These are phyloP conservation scores for Syritta pipiens DNA, from an alignment of 2,888 invertebrate species.

Conservation along the genomic window DNA sequence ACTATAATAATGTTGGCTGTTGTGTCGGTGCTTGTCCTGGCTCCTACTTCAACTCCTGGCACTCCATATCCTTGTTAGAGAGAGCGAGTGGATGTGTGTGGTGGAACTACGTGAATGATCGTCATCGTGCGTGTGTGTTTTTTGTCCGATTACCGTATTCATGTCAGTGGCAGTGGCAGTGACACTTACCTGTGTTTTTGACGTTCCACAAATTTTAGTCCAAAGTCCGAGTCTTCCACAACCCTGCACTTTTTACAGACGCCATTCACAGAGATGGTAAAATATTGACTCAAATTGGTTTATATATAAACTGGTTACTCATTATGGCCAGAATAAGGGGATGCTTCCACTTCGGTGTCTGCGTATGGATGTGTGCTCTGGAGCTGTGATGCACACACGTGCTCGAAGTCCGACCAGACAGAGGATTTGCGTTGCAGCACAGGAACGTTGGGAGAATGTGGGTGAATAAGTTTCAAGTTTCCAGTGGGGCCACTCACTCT, in stretches of 20 bases:
- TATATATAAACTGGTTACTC: slow-evolving; percentile 43
- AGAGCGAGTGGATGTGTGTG: too few relatives aligned
- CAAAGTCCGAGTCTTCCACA: neutral
- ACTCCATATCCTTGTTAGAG: slow-evolving; percentile 11
- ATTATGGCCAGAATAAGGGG: slow-evolving; percentile 18
- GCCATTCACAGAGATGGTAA: slow-evolving; percentile 27
- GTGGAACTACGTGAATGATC: slow-evolving; percentile 18
- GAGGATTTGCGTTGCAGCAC: slow-evolving; percentile 19
- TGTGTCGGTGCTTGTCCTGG: slow-evolving; percentile 2
- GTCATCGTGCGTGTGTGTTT: neutral
- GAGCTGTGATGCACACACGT: slow-evolving; percentile 12
- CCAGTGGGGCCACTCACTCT: too few relatives aligned
- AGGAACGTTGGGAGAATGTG: slow-evolving; percentile 18
- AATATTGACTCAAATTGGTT: slow-evolving; percentile 55
- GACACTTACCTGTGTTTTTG: slow-evolving; percentile 18
- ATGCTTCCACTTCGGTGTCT: too few relatives aligned
- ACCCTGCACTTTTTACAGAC: slow-evolving; percentile 5
- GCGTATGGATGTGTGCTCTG: neutral
- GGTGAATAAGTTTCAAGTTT: too few relatives aligned
- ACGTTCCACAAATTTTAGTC: too few relatives aligned
- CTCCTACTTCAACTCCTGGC: neutral
- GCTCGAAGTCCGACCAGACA: slow-evolving; percentile 7
- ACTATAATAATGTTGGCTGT: slow-evolving; percentile 21
- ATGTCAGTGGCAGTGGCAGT: slow-evolving; percentile 40
- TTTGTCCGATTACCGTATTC: slow-evolving; percentile 40